A percentile compares a stretch with the other conserved stretches of the same genome.
These are phyloP conservation scores for Sebastes nivosus DNA, from an alignment of 2,797 vertebrate species.

Conservation along the genomic window DNA sequence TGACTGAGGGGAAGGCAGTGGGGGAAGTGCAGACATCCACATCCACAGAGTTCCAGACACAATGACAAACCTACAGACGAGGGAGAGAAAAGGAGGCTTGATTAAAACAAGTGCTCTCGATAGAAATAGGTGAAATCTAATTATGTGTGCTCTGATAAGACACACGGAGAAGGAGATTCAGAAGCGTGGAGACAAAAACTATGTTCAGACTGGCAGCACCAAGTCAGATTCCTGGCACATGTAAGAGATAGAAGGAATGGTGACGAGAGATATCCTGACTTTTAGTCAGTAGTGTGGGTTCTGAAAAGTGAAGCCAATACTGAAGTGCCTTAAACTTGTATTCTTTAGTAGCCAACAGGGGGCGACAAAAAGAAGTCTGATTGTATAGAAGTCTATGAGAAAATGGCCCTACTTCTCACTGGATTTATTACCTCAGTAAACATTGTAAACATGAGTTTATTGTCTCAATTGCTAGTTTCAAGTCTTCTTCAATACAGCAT, in stretches of 20 bases:
- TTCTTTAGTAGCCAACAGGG: background rate
- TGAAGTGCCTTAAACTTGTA: too few relatives aligned
- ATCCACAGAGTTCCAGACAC: conserved; percentile 87
- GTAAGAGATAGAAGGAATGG: background rate
- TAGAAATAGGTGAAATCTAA: background rate
- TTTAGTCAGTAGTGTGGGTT: background rate
- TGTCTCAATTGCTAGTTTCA: too few relatives aligned
- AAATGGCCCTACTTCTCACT: background rate
- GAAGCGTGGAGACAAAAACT: background rate
- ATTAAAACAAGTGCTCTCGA: background rate
- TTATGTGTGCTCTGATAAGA: background rate
- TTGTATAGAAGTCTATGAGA: background rate
- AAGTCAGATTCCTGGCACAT: background rate
- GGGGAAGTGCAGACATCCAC: conserved; percentile 78
- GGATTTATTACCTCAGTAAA: background rate
- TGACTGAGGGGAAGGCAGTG: conserved; percentile 79
- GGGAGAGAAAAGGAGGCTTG: background rate
- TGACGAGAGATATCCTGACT: background rate
- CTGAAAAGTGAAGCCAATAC: too few relatives aligned
- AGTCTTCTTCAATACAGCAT: too few relatives aligned
- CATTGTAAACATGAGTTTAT: background rate
- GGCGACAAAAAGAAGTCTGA: background rate
- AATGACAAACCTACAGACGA: conserved; percentile 83
- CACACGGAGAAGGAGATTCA: background rate
- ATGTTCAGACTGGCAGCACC: background rate